These are phyloP conservation scores for Beris chalybata DNA, from an alignment of 2,888 invertebrate species.

Conservation along the genomic window DNA sequence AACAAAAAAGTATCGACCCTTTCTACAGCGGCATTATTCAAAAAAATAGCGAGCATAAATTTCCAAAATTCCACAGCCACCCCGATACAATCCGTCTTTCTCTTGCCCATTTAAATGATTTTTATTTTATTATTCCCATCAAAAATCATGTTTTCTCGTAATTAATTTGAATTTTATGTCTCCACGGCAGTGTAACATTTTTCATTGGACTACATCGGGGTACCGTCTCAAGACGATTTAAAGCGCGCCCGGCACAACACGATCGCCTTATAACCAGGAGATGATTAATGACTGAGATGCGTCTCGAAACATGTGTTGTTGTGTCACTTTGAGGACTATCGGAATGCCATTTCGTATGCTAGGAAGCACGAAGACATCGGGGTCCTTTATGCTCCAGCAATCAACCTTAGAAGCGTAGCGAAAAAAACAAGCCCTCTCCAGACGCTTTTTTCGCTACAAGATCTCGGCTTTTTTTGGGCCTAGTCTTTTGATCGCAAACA, in stretches of 20 bases:
- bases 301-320: constrained; percentile 30
- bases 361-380: neutral
- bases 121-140: constrained; percentile 10
- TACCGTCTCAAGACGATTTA: constrained; percentile 10
- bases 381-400: too few relatives aligned
- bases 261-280: constrained; percentile 21
- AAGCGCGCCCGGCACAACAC: constrained; percentile 3
- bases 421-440: too few relatives aligned
- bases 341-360: neutral
- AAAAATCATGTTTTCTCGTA: constrained; percentile 27
- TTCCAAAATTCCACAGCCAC: too few relatives aligned
- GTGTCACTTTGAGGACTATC: constrained; percentile 12
- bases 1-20: too few relatives aligned
- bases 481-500: neutral
- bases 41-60: too few relatives aligned
- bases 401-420: too few relatives aligned
- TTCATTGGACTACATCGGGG: neutral
- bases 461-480: neutral
- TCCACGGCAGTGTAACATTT: constrained; percentile 26
- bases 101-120: neutral
- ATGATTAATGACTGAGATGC: constrained; percentile 30
- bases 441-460: too few relatives aligned
- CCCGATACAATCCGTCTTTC: too few relatives aligned
- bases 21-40: too few relatives aligned
- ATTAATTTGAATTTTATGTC: constrained; percentile 32